These are phyloP conservation scores for Papilio demoleus DNA, from an alignment of 2,888 invertebrate species.

Conservation along the genomic window DNA sequence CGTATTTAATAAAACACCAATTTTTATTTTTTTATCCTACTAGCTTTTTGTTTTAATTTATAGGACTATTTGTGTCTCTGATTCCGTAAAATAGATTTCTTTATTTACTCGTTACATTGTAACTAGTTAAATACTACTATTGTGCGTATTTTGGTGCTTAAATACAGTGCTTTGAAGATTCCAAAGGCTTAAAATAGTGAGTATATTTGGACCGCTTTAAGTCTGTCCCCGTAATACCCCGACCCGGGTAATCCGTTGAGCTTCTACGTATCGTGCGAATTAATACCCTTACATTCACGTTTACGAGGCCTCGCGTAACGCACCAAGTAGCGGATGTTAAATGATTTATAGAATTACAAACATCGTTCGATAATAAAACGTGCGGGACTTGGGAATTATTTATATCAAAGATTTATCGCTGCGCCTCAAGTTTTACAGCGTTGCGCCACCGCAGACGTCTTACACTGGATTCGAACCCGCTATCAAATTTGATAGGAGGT, in stretches of 20 bases:
- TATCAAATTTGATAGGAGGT: constrained; percentile 23
- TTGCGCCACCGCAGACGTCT: constrained; percentile 55
- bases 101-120: too few relatives aligned
- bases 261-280: constrained; percentile 58
- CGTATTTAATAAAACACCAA: constrained; percentile 2
- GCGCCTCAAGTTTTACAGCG: constrained; percentile 60
- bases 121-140: too few relatives aligned
- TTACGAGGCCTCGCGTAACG: constrained; percentile 50
- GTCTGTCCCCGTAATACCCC: constrained; percentile 12
- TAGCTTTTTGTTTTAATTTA: background rate
- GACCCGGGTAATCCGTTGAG: constrained; percentile 48
- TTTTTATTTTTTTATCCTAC: background rate
- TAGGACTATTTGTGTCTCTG: too few relatives aligned
- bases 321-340: constrained; percentile 71
- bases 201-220: constrained; percentile 6
- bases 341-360: constrained; percentile 75
- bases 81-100: too few relatives aligned
- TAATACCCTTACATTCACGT: constrained; percentile 58
- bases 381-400: constrained; percentile 65
- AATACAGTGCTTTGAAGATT: constrained; percentile 8
- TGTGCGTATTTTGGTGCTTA: background rate
- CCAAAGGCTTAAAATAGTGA: constrained; percentile 1
- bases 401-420: constrained; percentile 71
- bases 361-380: constrained; percentile 67
- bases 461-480: background rate